These are phyloP conservation scores for Odontomyia ornata DNA, from an alignment of 2,888 invertebrate species.

Conservation along the genomic window DNA sequence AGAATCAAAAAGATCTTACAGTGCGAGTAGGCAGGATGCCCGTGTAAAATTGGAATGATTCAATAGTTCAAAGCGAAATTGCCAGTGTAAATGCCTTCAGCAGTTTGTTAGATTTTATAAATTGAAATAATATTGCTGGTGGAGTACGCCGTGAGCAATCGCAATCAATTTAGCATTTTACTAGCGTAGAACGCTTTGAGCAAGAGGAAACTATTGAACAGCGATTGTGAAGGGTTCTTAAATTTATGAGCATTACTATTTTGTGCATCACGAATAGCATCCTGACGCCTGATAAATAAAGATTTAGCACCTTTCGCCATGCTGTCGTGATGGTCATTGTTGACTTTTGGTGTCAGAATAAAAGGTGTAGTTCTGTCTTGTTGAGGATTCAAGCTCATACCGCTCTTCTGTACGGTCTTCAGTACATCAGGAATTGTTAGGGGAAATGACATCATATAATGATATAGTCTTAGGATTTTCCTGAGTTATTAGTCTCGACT, in stretches of 20 bases:
- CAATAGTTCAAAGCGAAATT: too few species aligned
- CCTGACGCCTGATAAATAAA: conserved; percentile 80
- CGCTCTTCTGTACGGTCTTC: conserved; percentile 79
- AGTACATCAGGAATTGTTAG: conserved; percentile 84
- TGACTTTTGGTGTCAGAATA: conserved; percentile 90
- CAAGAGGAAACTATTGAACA: too few species aligned
- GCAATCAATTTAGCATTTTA: too few species aligned
- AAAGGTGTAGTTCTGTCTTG: conserved; percentile 92
- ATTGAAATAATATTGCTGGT: too few species aligned
- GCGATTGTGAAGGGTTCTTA: too few species aligned
- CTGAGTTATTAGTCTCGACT: conserved; percentile 85
- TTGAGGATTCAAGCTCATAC: conserved; percentile 92
- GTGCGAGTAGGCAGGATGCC: too few species aligned
- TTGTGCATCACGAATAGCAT: conserved; percentile 78
- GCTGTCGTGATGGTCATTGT: conserved; percentile 90
- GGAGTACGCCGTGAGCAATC: too few species aligned
- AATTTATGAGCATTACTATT: conserved; percentile 75
- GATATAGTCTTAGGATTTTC: conserved; percentile 89
- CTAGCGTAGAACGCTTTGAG: too few species aligned
- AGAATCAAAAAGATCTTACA: too few species aligned
- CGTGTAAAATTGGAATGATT: too few species aligned
- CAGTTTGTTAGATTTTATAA: too few species aligned
- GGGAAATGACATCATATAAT: conserved; percentile 84
- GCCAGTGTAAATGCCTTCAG: too few species aligned
- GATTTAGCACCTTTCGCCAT: conserved; percentile 88